Conservation (phyloP, 2,113 vertebrate genomes). For the Acanthisitta chloris region DNA sequence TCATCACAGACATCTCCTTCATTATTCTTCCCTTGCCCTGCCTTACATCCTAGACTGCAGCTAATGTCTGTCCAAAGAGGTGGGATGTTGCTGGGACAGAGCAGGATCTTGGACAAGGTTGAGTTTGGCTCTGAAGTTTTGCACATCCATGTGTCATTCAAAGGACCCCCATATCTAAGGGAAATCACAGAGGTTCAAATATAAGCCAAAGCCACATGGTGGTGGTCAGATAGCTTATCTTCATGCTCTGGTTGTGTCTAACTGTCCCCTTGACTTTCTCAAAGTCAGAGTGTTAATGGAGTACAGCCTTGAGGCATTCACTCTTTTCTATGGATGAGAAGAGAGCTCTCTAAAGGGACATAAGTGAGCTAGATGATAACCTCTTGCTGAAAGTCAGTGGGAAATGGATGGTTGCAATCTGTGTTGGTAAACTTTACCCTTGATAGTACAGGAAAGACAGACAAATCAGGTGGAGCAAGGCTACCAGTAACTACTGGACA, state of each 20-base stretch:
- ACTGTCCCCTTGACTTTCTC: neutral
- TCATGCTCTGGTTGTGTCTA: neutral
- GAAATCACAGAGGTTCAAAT: neutral
- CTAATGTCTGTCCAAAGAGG: neutral
- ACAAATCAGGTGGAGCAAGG: neutral
- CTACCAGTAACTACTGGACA: neutral
- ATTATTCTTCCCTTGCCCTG: neutral
- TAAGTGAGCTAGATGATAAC: neutral
- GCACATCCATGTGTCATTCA: neutral
- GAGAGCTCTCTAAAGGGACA: neutral
- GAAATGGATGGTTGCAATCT: neutral
- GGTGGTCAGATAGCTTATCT: neutral
- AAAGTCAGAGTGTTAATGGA: neutral
- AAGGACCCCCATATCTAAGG: neutral
- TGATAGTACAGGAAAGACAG: neutral
- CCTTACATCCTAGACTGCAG: neutral
- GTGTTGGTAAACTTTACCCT: neutral
- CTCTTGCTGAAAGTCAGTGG: neutral
- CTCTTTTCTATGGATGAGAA: neutral
- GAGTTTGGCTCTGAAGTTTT: neutral
- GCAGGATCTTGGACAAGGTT: neutral
- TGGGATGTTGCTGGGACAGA: neutral
- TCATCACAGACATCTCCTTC: neutral
- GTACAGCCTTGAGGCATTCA: neutral
- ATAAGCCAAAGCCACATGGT: neutral